Percentiles rank a stretch among this genome's conserved stretches.
Conservation (phyloP, 2,113 vertebrate species). For the Ranitomeya imitator region DNA sequence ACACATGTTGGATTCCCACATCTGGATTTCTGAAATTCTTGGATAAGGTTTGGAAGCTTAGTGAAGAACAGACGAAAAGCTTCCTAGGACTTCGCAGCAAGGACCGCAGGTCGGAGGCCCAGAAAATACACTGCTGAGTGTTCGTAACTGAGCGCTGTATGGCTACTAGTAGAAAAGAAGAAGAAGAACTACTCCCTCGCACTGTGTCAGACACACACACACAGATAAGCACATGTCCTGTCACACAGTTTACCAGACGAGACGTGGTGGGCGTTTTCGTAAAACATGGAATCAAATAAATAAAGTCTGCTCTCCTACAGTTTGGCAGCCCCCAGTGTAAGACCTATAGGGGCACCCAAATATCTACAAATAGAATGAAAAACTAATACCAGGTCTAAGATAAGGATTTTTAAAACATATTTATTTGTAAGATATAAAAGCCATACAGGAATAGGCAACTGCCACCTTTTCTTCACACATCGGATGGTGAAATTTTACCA, state of each 20-base stretch:
- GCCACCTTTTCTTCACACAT: no score
- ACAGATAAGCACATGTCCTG: conserved; percentile 32
- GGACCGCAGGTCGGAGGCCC: not conserved
- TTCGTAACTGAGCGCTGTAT: not conserved
- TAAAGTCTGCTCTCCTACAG: not conserved
- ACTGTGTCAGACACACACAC: conserved; percentile 5
- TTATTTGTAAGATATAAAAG: no score
- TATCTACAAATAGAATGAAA: not conserved
- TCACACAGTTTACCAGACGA: conserved; percentile 1
- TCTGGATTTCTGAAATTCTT: not conserved
- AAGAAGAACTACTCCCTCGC: not conserved
- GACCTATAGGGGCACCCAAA: not conserved
- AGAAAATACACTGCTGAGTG: not conserved
- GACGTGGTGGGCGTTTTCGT: not conserved
- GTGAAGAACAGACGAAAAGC: not conserved
- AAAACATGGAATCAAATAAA: not conserved
- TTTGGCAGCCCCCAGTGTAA: not conserved
- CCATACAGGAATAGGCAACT: no score
- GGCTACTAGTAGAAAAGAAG: not conserved
- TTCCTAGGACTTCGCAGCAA: not conserved
- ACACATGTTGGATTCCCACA: not conserved
- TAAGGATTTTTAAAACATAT: no score
- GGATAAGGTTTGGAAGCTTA: not conserved
- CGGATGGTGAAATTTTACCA: no score
- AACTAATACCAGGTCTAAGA: not conserved